A percentile compares a stretch with the other conserved stretches of the same genome.
These are phyloP conservation scores for Hyperopisus bebe DNA, from an alignment of 2,113 vertebrate species.

Conservation along the genomic window DNA sequence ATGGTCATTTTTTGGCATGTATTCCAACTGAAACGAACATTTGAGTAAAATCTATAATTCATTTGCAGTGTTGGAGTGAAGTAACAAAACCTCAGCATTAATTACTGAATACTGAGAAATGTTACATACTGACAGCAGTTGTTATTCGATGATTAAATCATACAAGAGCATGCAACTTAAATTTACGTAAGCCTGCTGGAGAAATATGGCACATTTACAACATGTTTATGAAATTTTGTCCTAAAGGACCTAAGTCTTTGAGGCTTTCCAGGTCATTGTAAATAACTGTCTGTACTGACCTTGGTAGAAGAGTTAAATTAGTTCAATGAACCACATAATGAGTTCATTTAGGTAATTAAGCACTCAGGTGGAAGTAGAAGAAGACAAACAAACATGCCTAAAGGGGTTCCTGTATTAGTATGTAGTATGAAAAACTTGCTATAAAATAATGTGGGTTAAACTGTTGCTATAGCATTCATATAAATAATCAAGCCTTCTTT, in stretches of 20 bases:
- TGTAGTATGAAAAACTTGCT: background rate
- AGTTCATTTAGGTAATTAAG: slow-evolving; percentile 66
- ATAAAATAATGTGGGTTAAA: background rate
- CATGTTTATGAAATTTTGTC: slow-evolving; percentile 29
- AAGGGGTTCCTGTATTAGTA: slow-evolving; percentile 35
- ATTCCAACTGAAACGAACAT: background rate
- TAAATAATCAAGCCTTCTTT: background rate
- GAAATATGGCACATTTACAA: background rate
- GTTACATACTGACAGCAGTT: slow-evolving; percentile 38
- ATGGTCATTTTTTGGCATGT: background rate
- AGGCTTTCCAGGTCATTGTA: slow-evolving; percentile 54
- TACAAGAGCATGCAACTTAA: background rate
- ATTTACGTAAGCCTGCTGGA: background rate
- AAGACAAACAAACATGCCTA: slow-evolving; percentile 48
- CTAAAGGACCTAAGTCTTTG: slow-evolving; percentile 36
- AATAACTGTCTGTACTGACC: slow-evolving; percentile 61
- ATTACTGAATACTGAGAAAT: slow-evolving; percentile 47
- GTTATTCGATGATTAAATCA: background rate
- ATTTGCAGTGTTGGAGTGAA: slow-evolving; percentile 19
- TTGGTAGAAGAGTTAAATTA: slow-evolving; percentile 60
- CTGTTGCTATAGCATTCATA: background rate
- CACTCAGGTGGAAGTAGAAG: slow-evolving; percentile 56
- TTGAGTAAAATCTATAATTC: background rate
- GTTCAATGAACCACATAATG: slow-evolving; percentile 60
- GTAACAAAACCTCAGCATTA: slow-evolving; percentile 37